Conservation (phyloP, 2,888 invertebrate species). For the Hesperia comma region DNA sequence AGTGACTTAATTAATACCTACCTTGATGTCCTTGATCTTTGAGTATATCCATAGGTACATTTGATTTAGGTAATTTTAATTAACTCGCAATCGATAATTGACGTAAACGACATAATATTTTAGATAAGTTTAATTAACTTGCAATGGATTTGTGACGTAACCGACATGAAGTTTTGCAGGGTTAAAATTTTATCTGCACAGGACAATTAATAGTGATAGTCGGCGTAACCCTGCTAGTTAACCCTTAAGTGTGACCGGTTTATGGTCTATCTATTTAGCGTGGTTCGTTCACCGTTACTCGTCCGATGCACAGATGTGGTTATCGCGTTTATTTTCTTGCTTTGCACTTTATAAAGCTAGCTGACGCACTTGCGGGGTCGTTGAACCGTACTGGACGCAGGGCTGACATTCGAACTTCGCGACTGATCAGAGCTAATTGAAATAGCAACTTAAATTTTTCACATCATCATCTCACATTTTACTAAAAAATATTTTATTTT, state of each 20-base stretch:
- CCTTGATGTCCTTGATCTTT: too few species aligned
- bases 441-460: too few species aligned
- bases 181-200: not conserved
- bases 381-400: conserved; percentile 55
- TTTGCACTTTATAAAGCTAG: conserved; percentile 78
- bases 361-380: conserved; percentile 76
- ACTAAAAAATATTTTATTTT: too few species aligned
- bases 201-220: not conserved
- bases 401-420: not conserved
- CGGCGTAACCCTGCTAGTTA: conserved; percentile 13
- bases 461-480: too few species aligned
- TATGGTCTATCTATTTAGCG: conserved; percentile 63
- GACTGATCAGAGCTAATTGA: not conserved
- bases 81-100: too few species aligned
- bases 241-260: conserved; percentile 56
- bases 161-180: too few species aligned
- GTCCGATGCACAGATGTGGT: conserved; percentile 63
- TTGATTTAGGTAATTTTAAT: too few species aligned
- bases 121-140: too few species aligned
- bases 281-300: conserved; percentile 71
- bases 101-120: too few species aligned
- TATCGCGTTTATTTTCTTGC: conserved; percentile 79
- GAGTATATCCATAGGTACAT: too few species aligned
- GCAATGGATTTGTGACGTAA: too few species aligned
- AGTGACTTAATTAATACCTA: too few species aligned